Evolutionary conservation across 2,888 invertebrate species (phyloP).

Genomic region (Drosophila prostipennis): DNA sequence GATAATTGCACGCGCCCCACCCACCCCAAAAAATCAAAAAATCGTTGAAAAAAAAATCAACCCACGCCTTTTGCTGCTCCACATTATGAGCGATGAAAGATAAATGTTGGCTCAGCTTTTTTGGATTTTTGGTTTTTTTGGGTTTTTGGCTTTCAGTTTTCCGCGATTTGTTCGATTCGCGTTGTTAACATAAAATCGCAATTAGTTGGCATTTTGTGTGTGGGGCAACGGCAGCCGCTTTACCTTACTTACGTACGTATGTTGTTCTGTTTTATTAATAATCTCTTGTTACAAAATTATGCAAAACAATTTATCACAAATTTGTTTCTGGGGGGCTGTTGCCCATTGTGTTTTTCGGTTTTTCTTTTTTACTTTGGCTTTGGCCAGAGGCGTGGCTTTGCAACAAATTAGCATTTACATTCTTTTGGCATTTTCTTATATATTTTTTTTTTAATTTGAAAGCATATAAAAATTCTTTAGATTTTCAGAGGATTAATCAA

Average conservation of each 20-base stretch:
- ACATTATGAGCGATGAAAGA: constrained; percentile 52
- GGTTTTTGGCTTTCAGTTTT: constrained; percentile 25
- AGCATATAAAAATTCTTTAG: neutral
- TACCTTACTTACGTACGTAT: too few species aligned
- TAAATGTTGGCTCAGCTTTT: constrained; percentile 34
- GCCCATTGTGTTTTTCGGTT: constrained; percentile 8
- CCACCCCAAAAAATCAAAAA: constrained; percentile 13
- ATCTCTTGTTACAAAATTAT: constrained; percentile 45
- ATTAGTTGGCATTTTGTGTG: constrained; percentile 67
- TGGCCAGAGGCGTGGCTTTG: constrained; percentile 3
- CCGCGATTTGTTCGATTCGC: constrained; percentile 58
- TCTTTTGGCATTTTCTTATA: neutral
- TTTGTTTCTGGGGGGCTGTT: constrained; percentile 24
- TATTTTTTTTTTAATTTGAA: neutral
- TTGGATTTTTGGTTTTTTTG: constrained; percentile 4
- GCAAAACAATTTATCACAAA: constrained; percentile 39
- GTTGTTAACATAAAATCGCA: constrained; percentile 81
- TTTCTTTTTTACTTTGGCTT: neutral
- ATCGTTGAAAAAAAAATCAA: constrained; percentile 2
- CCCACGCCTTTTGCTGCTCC: constrained; percentile 39
- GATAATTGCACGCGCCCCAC: constrained; percentile 50
- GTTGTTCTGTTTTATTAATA: constrained; percentile 37
- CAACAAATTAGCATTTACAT: constrained; percentile 17
- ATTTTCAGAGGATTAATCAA: neutral
- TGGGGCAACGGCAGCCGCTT: constrained; percentile 39